Conservation (phyloP, 2,797 vertebrate genomes). For the Aulostomus chinensis region DNA sequence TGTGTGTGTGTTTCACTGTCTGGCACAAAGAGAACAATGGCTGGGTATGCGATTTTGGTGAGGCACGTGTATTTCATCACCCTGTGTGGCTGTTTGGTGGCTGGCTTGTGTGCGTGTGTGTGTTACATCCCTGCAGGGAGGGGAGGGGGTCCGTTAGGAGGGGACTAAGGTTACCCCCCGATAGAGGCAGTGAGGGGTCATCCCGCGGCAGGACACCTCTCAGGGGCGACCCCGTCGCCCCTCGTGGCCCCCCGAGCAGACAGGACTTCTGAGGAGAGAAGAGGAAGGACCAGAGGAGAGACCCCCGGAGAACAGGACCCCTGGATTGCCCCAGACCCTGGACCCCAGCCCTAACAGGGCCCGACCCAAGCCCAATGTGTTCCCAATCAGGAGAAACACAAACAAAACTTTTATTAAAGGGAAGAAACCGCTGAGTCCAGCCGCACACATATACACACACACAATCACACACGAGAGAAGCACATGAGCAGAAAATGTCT, state of each 20-base stretch:
- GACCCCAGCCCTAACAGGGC: conserved; percentile 61
- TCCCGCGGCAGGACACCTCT: conserved; percentile 87
- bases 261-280: conserved; percentile 90
- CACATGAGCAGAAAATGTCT: conserved; percentile 3
- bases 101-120: conserved; percentile 38
- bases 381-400: conserved; percentile 94
- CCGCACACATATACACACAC: conserved; percentile 4
- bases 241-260: conserved; percentile 83
- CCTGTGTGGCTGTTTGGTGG: conserved; percentile 65
- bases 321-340: conserved; percentile 78
- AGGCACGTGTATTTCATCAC: conserved; percentile 64
- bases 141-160: conserved; percentile 78
- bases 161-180: conserved; percentile 88
- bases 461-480: conserved; percentile 6
- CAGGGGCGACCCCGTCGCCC: conserved; percentile 74
- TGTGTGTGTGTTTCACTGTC: conserved; percentile 30
- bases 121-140: conserved; percentile 59
- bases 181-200: conserved; percentile 88
- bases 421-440: conserved; percentile 52
- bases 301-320: conserved; percentile 86
- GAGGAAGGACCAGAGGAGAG: conserved; percentile 86
- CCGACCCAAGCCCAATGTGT: conserved; percentile 87
- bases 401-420: conserved; percentile 95
- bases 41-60: conserved; percentile 36
- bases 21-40: conserved; percentile 47